Conservation (phyloP, 2,797 vertebrate genomes). For the Silurus aristotelis region DNA sequence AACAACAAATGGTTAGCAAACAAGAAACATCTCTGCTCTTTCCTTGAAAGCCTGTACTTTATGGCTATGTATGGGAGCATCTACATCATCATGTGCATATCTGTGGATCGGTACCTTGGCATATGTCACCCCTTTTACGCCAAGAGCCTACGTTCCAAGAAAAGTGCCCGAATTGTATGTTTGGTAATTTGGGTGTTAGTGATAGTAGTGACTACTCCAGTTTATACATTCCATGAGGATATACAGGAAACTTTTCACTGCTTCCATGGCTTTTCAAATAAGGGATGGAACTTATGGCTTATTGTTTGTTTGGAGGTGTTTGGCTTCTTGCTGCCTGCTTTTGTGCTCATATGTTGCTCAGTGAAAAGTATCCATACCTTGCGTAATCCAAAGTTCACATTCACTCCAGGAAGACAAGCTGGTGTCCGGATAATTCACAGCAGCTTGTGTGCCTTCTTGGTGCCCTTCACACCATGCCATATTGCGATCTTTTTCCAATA, state of each 20-base stretch:
- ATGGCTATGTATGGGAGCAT: constrained; percentile 86
- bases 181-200: constrained; percentile 75
- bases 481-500: constrained; percentile 85
- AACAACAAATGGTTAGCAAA: rapidly evolving
- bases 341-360: constrained; percentile 79
- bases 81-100: constrained; percentile 86
- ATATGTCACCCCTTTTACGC: constrained; percentile 79
- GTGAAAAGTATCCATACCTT: constrained; percentile 74
- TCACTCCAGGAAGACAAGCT: constrained; percentile 56
- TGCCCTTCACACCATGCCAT: constrained; percentile 87
- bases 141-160: constrained; percentile 76
- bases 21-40: constrained; percentile 68
- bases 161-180: constrained; percentile 68
- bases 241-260: constrained; percentile 56
- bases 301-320: constrained; percentile 79
- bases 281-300: constrained; percentile 71
- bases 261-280: constrained; percentile 77
- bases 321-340: constrained; percentile 82
- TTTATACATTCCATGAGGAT: constrained; percentile 64
- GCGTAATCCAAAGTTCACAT: constrained; percentile 51
- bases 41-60: constrained; percentile 83
- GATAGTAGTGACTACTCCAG: constrained; percentile 66
- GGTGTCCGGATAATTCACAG: constrained; percentile 80
- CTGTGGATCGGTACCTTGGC: constrained; percentile 82
- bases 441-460: constrained; percentile 82